A percentile compares a stretch with the other conserved stretches of the same genome.
Evolutionary conservation across 2,113 vertebrate genomes (phyloP).

Genomic region (Picathartes gymnocephalus): DNA sequence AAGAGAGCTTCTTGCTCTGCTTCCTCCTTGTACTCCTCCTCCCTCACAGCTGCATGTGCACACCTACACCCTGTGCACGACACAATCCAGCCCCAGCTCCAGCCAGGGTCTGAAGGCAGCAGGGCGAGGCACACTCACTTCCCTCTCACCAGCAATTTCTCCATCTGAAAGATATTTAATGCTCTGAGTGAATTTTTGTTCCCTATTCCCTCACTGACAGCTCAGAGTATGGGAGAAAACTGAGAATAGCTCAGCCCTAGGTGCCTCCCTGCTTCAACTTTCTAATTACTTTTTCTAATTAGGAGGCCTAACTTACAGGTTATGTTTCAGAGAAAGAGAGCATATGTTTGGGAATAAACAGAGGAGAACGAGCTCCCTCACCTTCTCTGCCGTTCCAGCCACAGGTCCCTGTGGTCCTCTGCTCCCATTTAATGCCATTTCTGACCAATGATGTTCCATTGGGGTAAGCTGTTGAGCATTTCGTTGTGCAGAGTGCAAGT

Average conservation of each 20-base stretch:
- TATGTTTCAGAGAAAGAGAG: neutral
- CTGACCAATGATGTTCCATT: neutral
- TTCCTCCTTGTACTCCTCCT: neutral
- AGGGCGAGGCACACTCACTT: fast-evolving
- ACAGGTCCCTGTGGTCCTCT: neutral
- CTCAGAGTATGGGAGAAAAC: fast-evolving
- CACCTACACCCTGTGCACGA: fast-evolving
- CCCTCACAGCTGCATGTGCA: fast-evolving
- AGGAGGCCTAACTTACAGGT: neutral
- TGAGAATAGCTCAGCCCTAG: neutral
- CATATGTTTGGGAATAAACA: neutral
- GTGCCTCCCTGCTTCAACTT: neutral
- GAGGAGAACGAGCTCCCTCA: neutral
- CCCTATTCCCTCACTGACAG: neutral
- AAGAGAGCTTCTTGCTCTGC: neutral
- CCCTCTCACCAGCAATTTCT: neutral
- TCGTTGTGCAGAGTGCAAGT: neutral
- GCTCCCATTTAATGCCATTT: neutral
- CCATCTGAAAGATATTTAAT: neutral
- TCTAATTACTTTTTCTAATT: neutral
- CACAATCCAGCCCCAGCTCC: fast-evolving
- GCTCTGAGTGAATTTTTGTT: neutral
- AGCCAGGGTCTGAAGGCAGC: neutral
- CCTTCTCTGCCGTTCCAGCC: neutral
- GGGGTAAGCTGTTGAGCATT: neutral